These are phyloP conservation scores for Aphidoletes aphidimyza DNA, from an alignment of 2,888 invertebrate genomes.

Conservation along the genomic window DNA sequence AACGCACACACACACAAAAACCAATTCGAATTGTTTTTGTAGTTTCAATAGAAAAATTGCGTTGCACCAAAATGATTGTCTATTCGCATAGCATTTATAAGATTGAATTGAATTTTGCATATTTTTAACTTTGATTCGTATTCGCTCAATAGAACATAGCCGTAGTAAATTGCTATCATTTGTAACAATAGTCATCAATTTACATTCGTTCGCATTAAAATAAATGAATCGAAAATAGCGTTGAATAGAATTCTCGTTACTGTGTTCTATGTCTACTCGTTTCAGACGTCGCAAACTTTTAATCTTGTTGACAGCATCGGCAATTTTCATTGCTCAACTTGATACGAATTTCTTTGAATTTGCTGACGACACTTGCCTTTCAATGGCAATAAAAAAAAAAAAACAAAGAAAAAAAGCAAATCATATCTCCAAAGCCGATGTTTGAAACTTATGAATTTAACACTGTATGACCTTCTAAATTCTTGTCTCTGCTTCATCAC, in stretches of 20 bases:
- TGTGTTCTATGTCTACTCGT: no score
- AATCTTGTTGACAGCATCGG: background rate
- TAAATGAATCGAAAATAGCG: background rate
- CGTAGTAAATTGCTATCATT: background rate
- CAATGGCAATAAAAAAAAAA: background rate
- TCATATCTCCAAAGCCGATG: background rate
- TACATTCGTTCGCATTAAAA: background rate
- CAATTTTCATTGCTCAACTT: background rate
- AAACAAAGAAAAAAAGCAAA: background rate
- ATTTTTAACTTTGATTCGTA: background rate
- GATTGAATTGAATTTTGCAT: background rate
- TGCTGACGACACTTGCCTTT: slow-evolving; percentile 35
- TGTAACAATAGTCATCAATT: background rate
- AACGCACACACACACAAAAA: no score
- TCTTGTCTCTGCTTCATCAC: background rate
- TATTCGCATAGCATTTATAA: background rate
- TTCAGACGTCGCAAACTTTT: no score
- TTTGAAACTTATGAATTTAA: slow-evolving; percentile 8
- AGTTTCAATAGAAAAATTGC: background rate
- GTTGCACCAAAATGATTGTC: no score
- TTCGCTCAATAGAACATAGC: background rate
- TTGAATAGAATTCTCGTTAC: background rate
- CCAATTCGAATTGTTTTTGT: no score
- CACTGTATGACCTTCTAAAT: slow-evolving; percentile 43
- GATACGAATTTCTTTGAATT: background rate